These are phyloP conservation scores for Trachemys scripta DNA, from an alignment of 2,113 vertebrate genomes.

Conservation along the genomic window DNA sequence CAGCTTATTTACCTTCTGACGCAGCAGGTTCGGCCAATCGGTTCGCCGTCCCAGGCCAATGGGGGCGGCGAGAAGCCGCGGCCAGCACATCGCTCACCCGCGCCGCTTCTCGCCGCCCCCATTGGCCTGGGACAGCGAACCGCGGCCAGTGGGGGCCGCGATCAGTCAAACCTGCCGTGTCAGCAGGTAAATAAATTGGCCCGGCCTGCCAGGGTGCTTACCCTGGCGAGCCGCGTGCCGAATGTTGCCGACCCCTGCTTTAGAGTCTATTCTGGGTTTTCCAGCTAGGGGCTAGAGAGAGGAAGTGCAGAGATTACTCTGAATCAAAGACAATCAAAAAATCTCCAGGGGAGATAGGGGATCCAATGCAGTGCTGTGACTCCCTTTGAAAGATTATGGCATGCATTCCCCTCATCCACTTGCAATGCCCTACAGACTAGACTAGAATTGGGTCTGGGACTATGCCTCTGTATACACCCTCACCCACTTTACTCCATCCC, in stretches of 20 bases:
- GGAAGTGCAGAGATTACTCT: not conserved
- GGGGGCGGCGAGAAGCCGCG: no score
- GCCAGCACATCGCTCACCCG: no score
- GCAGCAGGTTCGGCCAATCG: no score
- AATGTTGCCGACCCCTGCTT: not conserved
- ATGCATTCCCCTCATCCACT: conserved; percentile 15
- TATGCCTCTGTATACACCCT: not conserved
- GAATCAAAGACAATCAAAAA: conserved; percentile 10
- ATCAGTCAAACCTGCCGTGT: no score
- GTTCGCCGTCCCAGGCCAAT: no score
- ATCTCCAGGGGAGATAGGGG: not conserved
- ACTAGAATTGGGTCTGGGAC: not conserved
- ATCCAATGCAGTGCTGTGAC: conserved; percentile 48
- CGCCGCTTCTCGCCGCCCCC: no score
- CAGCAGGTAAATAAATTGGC: no score
- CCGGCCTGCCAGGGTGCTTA: no score
- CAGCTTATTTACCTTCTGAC: no score
- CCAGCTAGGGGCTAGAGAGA: not conserved
- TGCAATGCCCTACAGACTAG: conserved; percentile 38
- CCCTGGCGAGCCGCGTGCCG: no score
- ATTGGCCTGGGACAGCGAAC: no score
- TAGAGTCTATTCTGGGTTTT: conserved; percentile 12
- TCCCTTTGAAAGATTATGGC: conserved; percentile 56
- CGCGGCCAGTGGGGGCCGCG: no score
- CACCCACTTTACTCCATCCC: not conserved